phyloP scores from a whole-genome alignment of 2,797 vertebrate genomes.

The Gymnothorax reevesii region DNA sequence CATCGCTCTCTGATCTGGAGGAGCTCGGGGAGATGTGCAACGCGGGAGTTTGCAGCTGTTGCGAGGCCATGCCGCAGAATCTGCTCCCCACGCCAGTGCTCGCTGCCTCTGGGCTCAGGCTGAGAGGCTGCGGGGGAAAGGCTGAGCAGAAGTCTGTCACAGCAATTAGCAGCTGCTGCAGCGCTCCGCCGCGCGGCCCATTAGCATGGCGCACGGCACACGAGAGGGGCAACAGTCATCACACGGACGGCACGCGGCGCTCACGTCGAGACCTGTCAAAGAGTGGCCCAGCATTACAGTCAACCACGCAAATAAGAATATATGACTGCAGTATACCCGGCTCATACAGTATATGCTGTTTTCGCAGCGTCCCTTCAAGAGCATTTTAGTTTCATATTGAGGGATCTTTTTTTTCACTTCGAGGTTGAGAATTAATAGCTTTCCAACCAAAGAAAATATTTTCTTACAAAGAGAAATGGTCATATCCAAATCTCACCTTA shows the following conservation, averaged over 20 bases:
- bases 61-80: background rate
- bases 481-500: too few species aligned
- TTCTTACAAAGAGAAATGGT: too few species aligned
- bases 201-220: constrained; percentile 30
- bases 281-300: too few species aligned
- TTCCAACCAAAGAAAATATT: too few species aligned
- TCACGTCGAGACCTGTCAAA: background rate
- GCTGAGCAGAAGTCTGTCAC: constrained; percentile 39
- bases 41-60: constrained; percentile 2
- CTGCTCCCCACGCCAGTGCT: constrained; percentile 14
- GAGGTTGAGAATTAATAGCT: too few species aligned
- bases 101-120: background rate
- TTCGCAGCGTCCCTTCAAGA: too few species aligned
- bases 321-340: background rate
- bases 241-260: background rate
- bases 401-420: background rate
- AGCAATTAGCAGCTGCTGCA: constrained; percentile 54
- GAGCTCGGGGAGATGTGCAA: background rate
- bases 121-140: constrained; percentile 19
- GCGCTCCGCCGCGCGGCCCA: constrained; percentile 7
- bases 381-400: too few species aligned
- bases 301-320: background rate
- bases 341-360: too few species aligned
- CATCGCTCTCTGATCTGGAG: constrained; percentile 1
- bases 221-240: constrained; percentile 18